Evolutionary conservation across 2,888 invertebrate genomes (phyloP).

Genomic region (Andrena trimmerana): DNA sequence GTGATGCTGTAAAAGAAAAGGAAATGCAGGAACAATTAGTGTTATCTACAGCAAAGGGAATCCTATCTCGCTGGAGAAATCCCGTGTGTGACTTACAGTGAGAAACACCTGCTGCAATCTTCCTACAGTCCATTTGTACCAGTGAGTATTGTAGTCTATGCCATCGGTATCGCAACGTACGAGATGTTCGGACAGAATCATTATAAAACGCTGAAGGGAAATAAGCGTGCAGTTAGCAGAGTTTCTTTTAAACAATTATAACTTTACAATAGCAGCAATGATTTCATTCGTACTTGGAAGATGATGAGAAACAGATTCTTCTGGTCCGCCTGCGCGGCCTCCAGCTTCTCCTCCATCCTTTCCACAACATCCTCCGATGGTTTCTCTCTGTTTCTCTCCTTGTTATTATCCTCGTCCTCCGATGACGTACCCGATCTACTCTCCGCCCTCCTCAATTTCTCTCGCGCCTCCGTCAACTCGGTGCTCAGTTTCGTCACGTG

Average conservation of each 20-base stretch:
- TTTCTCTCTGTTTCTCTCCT: conserved; percentile 87
- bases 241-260: not conserved
- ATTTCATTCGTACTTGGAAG: conserved; percentile 89
- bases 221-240: not conserved
- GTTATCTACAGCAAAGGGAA: not conserved
- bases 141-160: conserved; percentile 95
- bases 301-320: conserved; percentile 98
- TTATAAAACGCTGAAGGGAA: conserved; percentile 93
- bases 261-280: too few relatives aligned
- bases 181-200: conserved; percentile 98
- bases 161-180: conserved; percentile 97
- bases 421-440: conserved; percentile 92
- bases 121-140: conserved; percentile 98
- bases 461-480: conserved; percentile 94
- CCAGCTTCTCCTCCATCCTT: conserved; percentile 97
- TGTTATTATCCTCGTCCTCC: conserved; percentile 89
- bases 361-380: conserved; percentile 95
- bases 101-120: conserved; percentile 97
- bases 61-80: not conserved
- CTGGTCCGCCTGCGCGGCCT: conserved; percentile 97
- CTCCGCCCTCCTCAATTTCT: conserved; percentile 93
- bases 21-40: not conserved
- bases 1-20: conserved; percentile 92
- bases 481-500: conserved; percentile 94
- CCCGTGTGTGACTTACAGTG: conserved; percentile 87